Base-by-base conservation (phyloP, 2,888 invertebrate species). In the Leptogaster cylindrica region DNA sequence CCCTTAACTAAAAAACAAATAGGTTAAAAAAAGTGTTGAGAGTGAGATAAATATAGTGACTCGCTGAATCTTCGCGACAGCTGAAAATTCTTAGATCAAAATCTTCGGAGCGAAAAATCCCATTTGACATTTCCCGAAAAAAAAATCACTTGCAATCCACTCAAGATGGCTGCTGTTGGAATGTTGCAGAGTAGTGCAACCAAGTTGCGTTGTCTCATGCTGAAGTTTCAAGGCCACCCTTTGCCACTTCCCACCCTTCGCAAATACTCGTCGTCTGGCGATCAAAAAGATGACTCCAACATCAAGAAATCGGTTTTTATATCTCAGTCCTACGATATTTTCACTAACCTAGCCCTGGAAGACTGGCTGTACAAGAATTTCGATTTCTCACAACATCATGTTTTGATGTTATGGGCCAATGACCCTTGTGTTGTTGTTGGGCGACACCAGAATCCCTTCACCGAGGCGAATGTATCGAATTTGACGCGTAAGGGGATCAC, bases 391-490 rank as follows among this genome's bases (percentile, higher is more conserved):
- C 86, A 90, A 69, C 91, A 92, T 77, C 92, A 94, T 79, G 85
- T 96, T 2, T 83, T 98, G 77, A 86, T 97, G 81, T 83, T 98
- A 66, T 98, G 97, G 95, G 87, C 90, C 64, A 99, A 97, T 80
- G 87, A 90, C 72, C 97, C 97, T 0, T 92, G 95, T 77, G 93
- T 99, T 64, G 97, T 99, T 3, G 89, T 98, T 77, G 99, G 99
- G 4, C 87, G 94, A 67, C 94, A 97, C 81, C 98, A 98, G 81
- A 99, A 99, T 81, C 95, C 97, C 0, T 99, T 97, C 91, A 79
- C 89, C 28, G 98, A 99, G 80, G 90, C 93, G 1, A 92, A 97
- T 79, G 82, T 93, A 2, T 84, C 87, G 2, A 84, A 85, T 41
- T 79, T 92, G 52, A 77, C 84, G 70, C 86, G 88, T 52, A 83